phyloP scores from a whole-genome alignment of 2,888 invertebrate genomes.

The Drosophila dives region DNA sequence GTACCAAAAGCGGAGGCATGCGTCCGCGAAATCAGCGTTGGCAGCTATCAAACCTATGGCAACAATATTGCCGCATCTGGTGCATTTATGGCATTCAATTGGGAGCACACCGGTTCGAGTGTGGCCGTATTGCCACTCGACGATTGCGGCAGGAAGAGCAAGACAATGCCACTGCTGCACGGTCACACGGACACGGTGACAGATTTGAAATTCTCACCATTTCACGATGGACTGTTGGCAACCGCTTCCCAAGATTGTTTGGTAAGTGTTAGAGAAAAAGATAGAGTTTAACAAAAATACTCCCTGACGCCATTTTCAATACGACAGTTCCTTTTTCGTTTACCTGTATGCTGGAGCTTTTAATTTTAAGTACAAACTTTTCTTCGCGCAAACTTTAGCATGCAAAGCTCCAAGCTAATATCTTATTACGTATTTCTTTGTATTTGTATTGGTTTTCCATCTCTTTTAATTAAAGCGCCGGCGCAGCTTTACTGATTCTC shows the following conservation, averaged over 20 bases:
- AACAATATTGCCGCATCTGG: constrained; percentile 97
- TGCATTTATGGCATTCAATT: constrained; percentile 97
- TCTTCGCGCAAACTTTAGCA: neutral
- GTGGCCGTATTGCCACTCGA: constrained; percentile 95
- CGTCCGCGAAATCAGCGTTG: constrained; percentile 94
- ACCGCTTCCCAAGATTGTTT: constrained; percentile 96
- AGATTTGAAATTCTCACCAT: constrained; percentile 97
- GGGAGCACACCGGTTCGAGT: constrained; percentile 96
- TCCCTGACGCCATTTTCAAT: neutral
- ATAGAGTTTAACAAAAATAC: neutral
- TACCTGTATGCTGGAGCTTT: neutral
- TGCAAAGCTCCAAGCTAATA: neutral
- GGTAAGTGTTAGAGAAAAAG: constrained; percentile 84
- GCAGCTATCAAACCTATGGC: constrained; percentile 96
- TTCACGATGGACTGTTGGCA: constrained; percentile 95
- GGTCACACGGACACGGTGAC: constrained; percentile 96
- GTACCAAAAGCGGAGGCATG: constrained; percentile 97
- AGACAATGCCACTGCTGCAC: constrained; percentile 93
- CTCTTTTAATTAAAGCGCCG: neutral
- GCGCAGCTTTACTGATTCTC: neutral
- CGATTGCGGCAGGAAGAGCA: constrained; percentile 94
- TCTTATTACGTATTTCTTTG: neutral
- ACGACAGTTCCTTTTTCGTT: neutral
- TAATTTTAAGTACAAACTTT: neutral
- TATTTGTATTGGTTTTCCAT: neutral